A percentile compares a stretch with the other conserved stretches of the same genome.
phyloP scores from a whole-genome alignment of 2,113 vertebrate genomes.

The Nothoprocta perdicaria region DNA sequence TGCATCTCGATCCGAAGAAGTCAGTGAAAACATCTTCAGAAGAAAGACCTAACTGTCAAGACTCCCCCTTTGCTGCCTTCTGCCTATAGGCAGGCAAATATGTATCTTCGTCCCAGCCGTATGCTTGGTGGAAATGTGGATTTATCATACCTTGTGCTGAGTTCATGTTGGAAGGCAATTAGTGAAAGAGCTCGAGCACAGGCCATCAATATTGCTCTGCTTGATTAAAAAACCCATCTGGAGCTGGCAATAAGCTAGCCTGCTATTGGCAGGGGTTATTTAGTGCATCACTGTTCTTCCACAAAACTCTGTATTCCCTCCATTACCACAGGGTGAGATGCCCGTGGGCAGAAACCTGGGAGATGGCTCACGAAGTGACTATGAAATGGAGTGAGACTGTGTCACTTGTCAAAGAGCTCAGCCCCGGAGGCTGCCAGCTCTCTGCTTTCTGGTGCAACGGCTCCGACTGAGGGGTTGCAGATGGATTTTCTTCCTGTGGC shows the following conservation, averaged over 20 bases:
- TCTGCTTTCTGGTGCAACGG: not conserved
- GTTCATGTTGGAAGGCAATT: slow-evolving; percentile 69
- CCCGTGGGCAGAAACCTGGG: not conserved
- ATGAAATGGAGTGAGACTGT: not conserved
- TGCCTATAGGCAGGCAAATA: not conserved
- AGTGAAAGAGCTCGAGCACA: slow-evolving; percentile 60
- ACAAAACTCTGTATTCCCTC: not conserved
- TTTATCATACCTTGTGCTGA: slow-evolving; percentile 62
- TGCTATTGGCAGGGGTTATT: slow-evolving; percentile 66
- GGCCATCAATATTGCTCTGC: slow-evolving; percentile 71
- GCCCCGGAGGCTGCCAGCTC: not conserved
- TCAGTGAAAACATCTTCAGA: slow-evolving; percentile 3
- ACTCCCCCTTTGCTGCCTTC: slow-evolving; percentile 2
- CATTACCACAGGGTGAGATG: slow-evolving; percentile 23
- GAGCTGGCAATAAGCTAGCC: slow-evolving; percentile 47
- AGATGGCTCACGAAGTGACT: not conserved
- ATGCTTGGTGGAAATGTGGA: slow-evolving; percentile 41
- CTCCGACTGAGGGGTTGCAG: rapidly evolving
- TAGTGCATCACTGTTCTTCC: slow-evolving; percentile 15
- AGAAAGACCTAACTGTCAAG: slow-evolving; percentile 12
- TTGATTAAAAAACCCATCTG: slow-evolving; percentile 70
- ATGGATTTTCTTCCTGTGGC: not conserved
- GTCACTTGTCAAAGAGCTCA: not conserved
- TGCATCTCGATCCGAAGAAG: slow-evolving; percentile 26
- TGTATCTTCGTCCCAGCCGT: not conserved